phyloP scores from a whole-genome alignment of 2,113 vertebrate genomes.

The Laterallus jamaicensis region DNA sequence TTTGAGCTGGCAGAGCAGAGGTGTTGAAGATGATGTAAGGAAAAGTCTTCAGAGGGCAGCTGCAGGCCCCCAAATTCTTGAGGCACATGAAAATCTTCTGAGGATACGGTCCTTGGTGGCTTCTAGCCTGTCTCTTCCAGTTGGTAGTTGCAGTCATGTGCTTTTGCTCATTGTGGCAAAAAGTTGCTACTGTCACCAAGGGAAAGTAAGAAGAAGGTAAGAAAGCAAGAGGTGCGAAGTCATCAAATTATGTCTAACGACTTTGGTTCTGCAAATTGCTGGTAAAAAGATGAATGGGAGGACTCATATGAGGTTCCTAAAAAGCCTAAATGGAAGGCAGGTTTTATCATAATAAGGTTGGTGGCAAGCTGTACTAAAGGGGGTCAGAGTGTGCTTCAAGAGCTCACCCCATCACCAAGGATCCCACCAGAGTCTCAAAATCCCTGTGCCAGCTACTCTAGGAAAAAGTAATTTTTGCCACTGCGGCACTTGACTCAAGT shows the following conservation, averaged over 20 bases:
- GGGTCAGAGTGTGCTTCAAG: background rate
- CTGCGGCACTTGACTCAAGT: accelerated
- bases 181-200: background rate
- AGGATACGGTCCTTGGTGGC: background rate
- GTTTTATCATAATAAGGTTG: background rate
- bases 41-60: background rate
- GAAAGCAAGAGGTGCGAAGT: background rate
- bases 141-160: background rate
- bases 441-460: background rate
- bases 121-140: background rate
- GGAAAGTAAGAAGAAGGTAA: background rate
- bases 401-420: background rate
- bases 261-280: background rate
- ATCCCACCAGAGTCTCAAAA: background rate
- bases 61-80: background rate
- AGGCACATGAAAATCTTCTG: accelerated
- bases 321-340: background rate
- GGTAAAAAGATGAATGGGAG: background rate
- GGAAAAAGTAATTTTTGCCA: background rate
- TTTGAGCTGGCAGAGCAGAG: background rate
- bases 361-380: background rate
- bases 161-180: background rate
- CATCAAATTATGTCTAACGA: background rate
- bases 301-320: background rate
- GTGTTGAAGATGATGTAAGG: accelerated